These are phyloP conservation scores for Drosophila repleta DNA, from an alignment of 1,140 invertebrate genomes.

Conservation along the genomic window DNA sequence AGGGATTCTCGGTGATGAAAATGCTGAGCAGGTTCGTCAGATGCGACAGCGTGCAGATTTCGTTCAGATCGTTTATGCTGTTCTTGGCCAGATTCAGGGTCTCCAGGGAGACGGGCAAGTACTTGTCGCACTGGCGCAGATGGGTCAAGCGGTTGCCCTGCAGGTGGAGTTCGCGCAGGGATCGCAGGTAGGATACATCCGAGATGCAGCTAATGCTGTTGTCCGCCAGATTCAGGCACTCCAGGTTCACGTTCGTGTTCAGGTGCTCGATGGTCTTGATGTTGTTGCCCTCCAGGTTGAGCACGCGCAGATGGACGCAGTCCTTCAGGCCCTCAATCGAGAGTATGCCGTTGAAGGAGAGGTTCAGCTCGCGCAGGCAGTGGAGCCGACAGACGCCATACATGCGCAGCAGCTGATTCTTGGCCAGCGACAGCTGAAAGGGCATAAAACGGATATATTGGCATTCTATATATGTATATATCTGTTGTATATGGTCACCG, in stretches of 20 bases:
- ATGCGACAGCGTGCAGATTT: conserved; percentile 92
- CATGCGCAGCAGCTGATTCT: conserved; percentile 94
- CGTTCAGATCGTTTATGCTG: conserved; percentile 93
- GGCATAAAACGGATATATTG: background rate
- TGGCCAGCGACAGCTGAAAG: conserved; percentile 90
- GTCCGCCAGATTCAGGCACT: conserved; percentile 93
- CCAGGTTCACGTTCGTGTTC: conserved; percentile 90
- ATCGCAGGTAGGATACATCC: conserved; percentile 91
- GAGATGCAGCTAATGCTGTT: conserved; percentile 93
- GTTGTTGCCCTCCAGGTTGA: conserved; percentile 86
- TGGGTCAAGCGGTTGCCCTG: conserved; percentile 94
- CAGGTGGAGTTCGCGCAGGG: conserved; percentile 90
- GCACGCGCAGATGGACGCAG: conserved; percentile 90
- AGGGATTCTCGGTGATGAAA: conserved; percentile 94
- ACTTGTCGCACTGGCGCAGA: conserved; percentile 91
- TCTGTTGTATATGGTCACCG: conserved; percentile 86
- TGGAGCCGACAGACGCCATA: conserved; percentile 92
- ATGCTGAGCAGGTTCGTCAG: conserved; percentile 91
- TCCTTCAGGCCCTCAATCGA: conserved; percentile 95
- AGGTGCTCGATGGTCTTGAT: conserved; percentile 94
- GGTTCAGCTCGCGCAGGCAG: conserved; percentile 91
- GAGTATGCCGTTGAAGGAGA: conserved; percentile 94
- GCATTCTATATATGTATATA: background rate
- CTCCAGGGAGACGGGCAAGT: conserved; percentile 90
- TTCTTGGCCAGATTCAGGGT: conserved; percentile 93